Evolutionary conservation across 2,888 invertebrate species (phyloP), one percentile per base, ranked within the genome.

Genomic region (Masnerella sp.): DNA sequence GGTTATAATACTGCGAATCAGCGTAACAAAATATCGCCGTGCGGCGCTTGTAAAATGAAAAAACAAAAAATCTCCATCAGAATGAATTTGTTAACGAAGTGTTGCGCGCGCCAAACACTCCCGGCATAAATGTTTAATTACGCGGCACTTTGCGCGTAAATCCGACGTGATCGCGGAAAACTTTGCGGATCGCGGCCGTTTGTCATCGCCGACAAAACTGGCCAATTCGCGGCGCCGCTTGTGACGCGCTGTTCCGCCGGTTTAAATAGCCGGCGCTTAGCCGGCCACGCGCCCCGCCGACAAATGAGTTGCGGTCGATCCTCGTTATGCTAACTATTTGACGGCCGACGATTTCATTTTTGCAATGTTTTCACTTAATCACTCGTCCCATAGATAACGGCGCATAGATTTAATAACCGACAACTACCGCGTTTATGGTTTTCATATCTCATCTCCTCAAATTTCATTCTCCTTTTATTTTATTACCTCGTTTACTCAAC

Each of bases 41-140:
- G 32, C 17, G 22, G 5, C 17, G 30, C 17, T 56, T 36, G 49
- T 49, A 40, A 61, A 61, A 36, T 2, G 8, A 36, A 30, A 14
- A 49, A 40, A 49, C 36, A 18, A 20, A 40, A 51, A 52, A 28
- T 36, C 52, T 25, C 36, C 54, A 64, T 54, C 17, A 64, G 54
- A 64, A 64, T 54, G 45, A 64, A 54, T 54, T 54, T 45, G 64
- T 64, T 64, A 64, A 54, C 45, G 34, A 64, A 36, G 40, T 49
- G 45, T 38, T 34, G 59, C 28, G 45, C 43, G 59, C 28, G 45
- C 17, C 18, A 45, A n/a, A 34, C 12, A 54, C 25, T 58, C 15
- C 14, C 25, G 28, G 8, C 18, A 38, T 40, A 40, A 61, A 61
- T 61, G 40, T 61, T 61, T 49, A 38, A 49, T 49, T 40, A 47